Evolutionary conservation across 1,140 invertebrate species (phyloP), one percentile per base, ranked within the genome.

Genomic region (Eufriesea mexicana): DNA sequence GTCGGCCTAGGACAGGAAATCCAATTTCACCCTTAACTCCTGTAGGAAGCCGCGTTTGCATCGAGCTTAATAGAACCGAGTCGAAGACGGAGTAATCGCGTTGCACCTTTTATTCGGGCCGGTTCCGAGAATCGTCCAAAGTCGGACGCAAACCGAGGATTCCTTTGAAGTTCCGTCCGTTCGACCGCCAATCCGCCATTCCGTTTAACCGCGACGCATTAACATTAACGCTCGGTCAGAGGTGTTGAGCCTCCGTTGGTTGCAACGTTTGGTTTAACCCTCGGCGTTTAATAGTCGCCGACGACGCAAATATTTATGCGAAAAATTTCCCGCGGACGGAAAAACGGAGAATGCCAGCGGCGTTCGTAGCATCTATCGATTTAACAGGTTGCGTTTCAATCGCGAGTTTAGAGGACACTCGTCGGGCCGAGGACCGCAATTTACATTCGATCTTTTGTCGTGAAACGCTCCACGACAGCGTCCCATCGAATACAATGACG

Each of bases 11-110:
- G 80, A 86, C 28, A 59, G 75, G 55, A 87, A 88, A 88, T 88
- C 83, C 83, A 88, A 88, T 88, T 88, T 85, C 23, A 57, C 59
- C 66, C 62, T 87, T 82, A 87, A 73, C 70, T 35, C 64, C 49
- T 66, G 67, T 67, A 51, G 64, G 62, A 68, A 68, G 59, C 54
- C 42, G 64, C 61, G 82, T 84, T 88, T 87, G 85, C 86, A 87
- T 88, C 80, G 77, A 64, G 2, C 68, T 81, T 87, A 84, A 87
- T 84, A 61, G 82, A 86, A 80, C 71, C 51, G 16, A 25, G 54
- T 54, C 57, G 73, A 76, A 66, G 74, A 79, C 51, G 54, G 62
- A 66, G 18, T 28, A 59, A 72, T 73, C 79, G 51, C 57, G 47
- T 73, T 75, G 71, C 86, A 54, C 55, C 62, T 80, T 80, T 61